Percentiles rank a stretch among this genome's conserved stretches.
Conservation (phyloP, 2,888 invertebrate species). For the Mystacides longicornis region DNA sequence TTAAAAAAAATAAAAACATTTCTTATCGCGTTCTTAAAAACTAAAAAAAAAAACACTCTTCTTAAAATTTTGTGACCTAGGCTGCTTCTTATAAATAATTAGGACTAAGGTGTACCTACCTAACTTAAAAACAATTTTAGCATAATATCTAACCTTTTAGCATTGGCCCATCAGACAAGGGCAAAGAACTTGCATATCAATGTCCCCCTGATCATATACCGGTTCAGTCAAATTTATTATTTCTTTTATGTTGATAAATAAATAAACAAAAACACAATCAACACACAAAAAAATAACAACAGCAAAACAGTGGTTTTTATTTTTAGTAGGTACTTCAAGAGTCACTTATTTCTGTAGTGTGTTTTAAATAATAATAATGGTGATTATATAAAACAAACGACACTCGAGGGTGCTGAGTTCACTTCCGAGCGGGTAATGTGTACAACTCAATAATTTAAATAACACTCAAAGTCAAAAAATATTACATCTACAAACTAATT, state of each 20-base stretch:
- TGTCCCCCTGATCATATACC: slow-evolving; percentile 15
- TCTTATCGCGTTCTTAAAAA: too few species aligned
- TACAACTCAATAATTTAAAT: slow-evolving; percentile 12
- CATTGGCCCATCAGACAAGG: slow-evolving; percentile 21
- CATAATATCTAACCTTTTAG: slow-evolving; percentile 25
- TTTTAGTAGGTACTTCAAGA: too few species aligned
- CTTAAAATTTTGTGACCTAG: too few species aligned
- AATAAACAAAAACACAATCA: slow-evolving; percentile 10
- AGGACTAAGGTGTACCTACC: too few species aligned
- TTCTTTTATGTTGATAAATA: too few species aligned
- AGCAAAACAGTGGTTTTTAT: slow-evolving; percentile 1
- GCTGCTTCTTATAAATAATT: too few species aligned
- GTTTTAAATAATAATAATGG: slow-evolving; percentile 7
- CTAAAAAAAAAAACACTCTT: too few species aligned
- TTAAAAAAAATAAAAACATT: too few species aligned
- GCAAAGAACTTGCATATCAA: slow-evolving; percentile 13
- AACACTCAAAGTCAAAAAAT: slow-evolving; percentile 8
- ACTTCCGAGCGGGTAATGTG: slow-evolving; percentile 15
- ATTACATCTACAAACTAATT: not conserved
- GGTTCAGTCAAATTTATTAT: slow-evolving; percentile 13
- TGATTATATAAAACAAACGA: slow-evolving; percentile 9
- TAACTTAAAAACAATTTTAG: too few species aligned
- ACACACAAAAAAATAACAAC: slow-evolving; percentile 3
- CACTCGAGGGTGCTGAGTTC: slow-evolving; percentile 17
- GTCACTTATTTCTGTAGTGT: slow-evolving; percentile 13